Evolutionary conservation across 2,888 invertebrate species (phyloP).

Genomic region (Nomada flava): DNA sequence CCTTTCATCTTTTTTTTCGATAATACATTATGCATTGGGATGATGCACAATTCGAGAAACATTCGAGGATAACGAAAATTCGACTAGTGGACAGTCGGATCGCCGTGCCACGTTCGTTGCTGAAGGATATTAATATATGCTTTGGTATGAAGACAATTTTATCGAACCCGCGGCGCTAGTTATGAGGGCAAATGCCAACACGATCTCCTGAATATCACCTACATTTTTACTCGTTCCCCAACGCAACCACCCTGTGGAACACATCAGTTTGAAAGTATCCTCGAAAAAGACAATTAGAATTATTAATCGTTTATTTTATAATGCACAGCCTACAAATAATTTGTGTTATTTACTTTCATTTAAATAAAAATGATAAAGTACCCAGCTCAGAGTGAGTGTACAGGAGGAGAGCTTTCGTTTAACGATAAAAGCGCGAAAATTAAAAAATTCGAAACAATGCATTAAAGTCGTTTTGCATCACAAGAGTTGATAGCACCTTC

Average conservation of each 20-base stretch:
- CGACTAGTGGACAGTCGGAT: background rate
- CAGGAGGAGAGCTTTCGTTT: too few species aligned
- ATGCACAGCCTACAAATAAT: background rate
- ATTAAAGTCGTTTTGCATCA: background rate
- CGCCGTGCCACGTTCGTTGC: slow-evolving; percentile 33
- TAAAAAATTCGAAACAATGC: background rate
- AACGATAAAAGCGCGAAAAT: too few species aligned
- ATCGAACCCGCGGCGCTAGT: slow-evolving; percentile 56
- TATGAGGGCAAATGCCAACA: slow-evolving; percentile 66
- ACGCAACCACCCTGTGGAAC: background rate
- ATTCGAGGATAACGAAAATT: background rate
- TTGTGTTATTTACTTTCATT: background rate
- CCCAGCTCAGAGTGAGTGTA: too few species aligned
- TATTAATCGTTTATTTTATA: background rate
- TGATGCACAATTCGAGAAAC: too few species aligned
- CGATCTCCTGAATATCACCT: slow-evolving; percentile 44
- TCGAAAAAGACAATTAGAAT: background rate
- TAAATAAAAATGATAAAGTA: background rate
- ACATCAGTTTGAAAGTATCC: background rate
- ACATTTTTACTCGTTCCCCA: slow-evolving; percentile 42
- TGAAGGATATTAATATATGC: slow-evolving; percentile 62
- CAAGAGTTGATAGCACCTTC: background rate
- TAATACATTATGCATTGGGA: too few species aligned
- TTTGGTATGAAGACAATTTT: slow-evolving; percentile 65
- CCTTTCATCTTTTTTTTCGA: too few species aligned